A percentile compares a stretch with the other conserved stretches of the same genome.
These are phyloP conservation scores for Siphonodentalium dalli DNA, from an alignment of 2,888 invertebrate genomes.

Conservation along the genomic window DNA sequence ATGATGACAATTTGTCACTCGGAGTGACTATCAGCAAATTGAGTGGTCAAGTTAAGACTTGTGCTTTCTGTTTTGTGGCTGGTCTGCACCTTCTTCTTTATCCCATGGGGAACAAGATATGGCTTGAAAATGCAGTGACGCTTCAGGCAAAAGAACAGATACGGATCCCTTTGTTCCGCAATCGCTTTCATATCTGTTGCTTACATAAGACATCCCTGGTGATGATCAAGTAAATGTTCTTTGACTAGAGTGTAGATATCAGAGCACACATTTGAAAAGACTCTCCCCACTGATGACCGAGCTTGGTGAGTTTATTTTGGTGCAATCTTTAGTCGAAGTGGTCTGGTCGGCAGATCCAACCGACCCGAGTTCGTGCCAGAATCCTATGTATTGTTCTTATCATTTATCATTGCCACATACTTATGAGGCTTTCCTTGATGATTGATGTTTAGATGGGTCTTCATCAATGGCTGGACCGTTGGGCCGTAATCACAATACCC, in stretches of 20 bases:
- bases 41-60: conserved; percentile 3
- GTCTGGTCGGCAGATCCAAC: background rate
- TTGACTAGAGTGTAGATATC: conserved; percentile 32
- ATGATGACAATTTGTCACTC: too few species aligned
- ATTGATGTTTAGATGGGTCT: conserved; percentile 41
- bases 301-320: too few species aligned
- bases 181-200: conserved; percentile 39
- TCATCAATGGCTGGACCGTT: conserved; percentile 43
- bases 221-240: conserved; percentile 39
- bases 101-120: conserved; percentile 43
- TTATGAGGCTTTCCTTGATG: conserved; percentile 47
- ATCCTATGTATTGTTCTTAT: too few species aligned
- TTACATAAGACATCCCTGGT: conserved; percentile 36
- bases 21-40: too few species aligned
- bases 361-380: background rate
- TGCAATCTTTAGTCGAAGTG: too few species aligned
- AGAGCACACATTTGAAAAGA: conserved; percentile 47
- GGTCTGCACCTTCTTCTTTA: conserved; percentile 16
- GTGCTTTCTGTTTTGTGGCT: too few species aligned
- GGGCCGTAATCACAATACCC: conserved; percentile 50
- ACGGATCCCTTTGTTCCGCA: conserved; percentile 33
- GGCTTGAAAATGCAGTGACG: conserved; percentile 40
- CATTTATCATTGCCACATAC: conserved; percentile 46
- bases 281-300: too few species aligned
- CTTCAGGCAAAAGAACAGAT: conserved; percentile 45